These are phyloP conservation scores for Mustela lutreola DNA, from an alignment of 2,113 vertebrate species.

Conservation along the genomic window DNA sequence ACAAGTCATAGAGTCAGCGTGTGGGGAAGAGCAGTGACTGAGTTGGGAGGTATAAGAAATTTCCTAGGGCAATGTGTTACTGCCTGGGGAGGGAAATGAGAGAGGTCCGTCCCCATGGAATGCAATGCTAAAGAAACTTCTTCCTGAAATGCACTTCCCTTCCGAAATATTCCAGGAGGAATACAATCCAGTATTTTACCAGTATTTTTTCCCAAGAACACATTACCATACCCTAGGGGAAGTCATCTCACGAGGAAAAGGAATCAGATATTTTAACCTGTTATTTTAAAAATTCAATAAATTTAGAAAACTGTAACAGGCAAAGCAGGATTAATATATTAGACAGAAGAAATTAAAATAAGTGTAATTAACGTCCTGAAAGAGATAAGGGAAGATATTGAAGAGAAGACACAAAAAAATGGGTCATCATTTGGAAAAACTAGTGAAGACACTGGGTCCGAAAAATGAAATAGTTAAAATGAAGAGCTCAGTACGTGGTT, in stretches of 20 bases:
- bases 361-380: not conserved
- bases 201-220: not conserved
- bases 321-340: not conserved
- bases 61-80: not conserved
- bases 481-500: not conserved
- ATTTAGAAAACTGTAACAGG: not conserved
- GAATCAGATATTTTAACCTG: not conserved
- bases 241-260: not conserved
- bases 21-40: not conserved
- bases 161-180: not conserved
- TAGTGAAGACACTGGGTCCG: not conserved
- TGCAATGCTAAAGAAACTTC: not conserved
- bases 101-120: not conserved
- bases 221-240: not conserved
- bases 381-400: not conserved
- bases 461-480: not conserved
- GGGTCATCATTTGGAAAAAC: not conserved
- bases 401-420: slow-evolving; percentile 19
- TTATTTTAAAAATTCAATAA: not conserved
- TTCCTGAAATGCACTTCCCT: not conserved
- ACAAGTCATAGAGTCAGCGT: not conserved
- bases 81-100: not conserved
- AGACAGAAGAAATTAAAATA: not conserved
- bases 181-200: not conserved
- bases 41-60: not conserved